phyloP scores from a whole-genome alignment of 2,113 vertebrate species.

The Rhinoptilus africanus region DNA sequence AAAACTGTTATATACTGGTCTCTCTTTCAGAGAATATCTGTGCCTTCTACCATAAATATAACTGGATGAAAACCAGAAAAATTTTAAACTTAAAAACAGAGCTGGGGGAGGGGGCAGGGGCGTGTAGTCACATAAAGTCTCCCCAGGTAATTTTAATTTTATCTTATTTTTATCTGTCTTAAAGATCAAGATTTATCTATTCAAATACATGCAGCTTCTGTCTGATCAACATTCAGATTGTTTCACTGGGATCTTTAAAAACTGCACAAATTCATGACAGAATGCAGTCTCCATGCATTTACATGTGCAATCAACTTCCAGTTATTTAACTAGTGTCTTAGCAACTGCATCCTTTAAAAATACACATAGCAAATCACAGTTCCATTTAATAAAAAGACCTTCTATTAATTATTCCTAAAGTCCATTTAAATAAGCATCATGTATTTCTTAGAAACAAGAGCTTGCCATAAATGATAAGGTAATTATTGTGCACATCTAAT shows the following conservation, averaged over 20 bases:
- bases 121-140: background rate
- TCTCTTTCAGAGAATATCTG: background rate
- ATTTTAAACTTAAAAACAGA: background rate
- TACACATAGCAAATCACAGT: background rate
- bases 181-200: background rate
- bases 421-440: background rate
- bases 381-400: background rate
- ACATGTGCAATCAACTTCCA: background rate
- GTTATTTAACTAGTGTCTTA: background rate
- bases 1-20: background rate
- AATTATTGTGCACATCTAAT: background rate
- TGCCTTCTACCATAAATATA: background rate
- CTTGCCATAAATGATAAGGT: background rate
- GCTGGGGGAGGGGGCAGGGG: rapidly evolving
- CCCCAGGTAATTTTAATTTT: background rate
- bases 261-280: background rate
- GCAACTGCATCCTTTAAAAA: background rate
- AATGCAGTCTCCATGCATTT: background rate
- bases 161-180: background rate
- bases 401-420: background rate
- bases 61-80: background rate
- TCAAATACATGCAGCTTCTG: background rate
- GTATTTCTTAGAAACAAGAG: background rate
- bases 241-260: background rate
- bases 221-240: background rate